phyloP scores from a whole-genome alignment of 92 coral and sea anemone genomes.

The Nematostella vectensis region DNA sequence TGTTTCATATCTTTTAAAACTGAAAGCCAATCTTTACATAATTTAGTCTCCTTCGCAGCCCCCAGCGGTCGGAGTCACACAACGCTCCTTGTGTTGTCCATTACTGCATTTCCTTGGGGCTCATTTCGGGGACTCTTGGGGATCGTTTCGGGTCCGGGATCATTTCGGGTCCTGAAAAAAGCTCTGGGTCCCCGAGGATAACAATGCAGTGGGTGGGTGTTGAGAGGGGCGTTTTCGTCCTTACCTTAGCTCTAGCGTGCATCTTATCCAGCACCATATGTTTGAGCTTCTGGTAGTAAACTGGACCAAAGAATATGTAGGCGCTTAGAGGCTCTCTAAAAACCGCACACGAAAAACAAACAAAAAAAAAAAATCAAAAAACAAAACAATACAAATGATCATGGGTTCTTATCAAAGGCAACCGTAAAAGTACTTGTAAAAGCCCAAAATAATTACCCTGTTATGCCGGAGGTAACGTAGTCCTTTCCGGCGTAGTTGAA shows the following conservation, averaged over 20 bases:
- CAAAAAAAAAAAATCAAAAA: neutral
- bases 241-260: slow-evolving; percentile 98
- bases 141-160: too few relatives aligned
- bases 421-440: neutral
- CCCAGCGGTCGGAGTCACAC: too few relatives aligned
- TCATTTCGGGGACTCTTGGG: too few relatives aligned
- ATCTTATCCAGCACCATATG: slow-evolving; percentile 98
- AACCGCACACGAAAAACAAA: neutral
- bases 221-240: too few relatives aligned
- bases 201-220: too few relatives aligned
- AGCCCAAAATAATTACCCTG: slow-evolving; percentile 65
- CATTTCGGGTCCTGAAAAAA: too few relatives aligned
- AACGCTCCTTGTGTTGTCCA: too few relatives aligned
- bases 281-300: slow-evolving; percentile 88
- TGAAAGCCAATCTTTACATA: too few relatives aligned
- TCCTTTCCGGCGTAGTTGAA: slow-evolving; percentile 97
- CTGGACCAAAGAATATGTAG: slow-evolving; percentile 92
- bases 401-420: neutral
- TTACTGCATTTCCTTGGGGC: too few relatives aligned
- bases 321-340: slow-evolving; percentile 87
- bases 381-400: neutral
- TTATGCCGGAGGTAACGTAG: slow-evolving; percentile 93
- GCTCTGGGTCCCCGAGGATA: too few relatives aligned
- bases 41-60: too few relatives aligned
- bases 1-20: too few relatives aligned